Percentiles rank a stretch among this genome's conserved stretches.
Conservation (phyloP, 2,113 vertebrate genomes). For the Acrocephalus kingi region DNA sequence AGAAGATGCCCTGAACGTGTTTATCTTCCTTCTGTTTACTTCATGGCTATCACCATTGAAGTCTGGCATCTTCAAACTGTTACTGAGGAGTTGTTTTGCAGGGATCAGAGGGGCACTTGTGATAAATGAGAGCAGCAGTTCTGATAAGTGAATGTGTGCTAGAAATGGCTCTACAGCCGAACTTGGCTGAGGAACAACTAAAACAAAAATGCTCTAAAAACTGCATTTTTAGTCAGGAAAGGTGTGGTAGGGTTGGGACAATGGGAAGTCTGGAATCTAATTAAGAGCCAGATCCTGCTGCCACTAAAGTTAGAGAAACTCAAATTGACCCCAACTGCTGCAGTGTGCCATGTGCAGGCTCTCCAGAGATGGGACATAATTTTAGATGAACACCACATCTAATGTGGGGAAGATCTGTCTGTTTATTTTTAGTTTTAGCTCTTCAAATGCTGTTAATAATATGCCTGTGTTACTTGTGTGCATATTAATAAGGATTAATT, state of each 20-base stretch:
- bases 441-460: neutral
- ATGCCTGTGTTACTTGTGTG: neutral
- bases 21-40: neutral
- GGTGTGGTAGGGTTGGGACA: constrained; percentile 27
- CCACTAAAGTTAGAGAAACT: neutral
- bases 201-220: neutral
- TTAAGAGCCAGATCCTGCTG: neutral
- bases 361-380: neutral
- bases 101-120: neutral
- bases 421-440: neutral
- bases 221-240: constrained; percentile 30
- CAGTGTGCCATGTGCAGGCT: neutral
- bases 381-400: neutral
- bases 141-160: neutral
- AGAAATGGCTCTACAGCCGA: neutral
- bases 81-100: neutral
- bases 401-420: neutral
- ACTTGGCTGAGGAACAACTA: neutral
- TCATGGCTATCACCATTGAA: neutral
- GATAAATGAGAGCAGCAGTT: neutral
- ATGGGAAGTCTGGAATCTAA: neutral
- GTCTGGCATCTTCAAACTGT: neutral
- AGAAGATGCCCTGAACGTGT: neutral
- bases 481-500: neutral
- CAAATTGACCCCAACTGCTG: neutral